Evolutionary conservation across 2,888 invertebrate genomes (phyloP), one percentile per base, ranked within the genome.

Genomic region (Lapara coniferarum): DNA sequence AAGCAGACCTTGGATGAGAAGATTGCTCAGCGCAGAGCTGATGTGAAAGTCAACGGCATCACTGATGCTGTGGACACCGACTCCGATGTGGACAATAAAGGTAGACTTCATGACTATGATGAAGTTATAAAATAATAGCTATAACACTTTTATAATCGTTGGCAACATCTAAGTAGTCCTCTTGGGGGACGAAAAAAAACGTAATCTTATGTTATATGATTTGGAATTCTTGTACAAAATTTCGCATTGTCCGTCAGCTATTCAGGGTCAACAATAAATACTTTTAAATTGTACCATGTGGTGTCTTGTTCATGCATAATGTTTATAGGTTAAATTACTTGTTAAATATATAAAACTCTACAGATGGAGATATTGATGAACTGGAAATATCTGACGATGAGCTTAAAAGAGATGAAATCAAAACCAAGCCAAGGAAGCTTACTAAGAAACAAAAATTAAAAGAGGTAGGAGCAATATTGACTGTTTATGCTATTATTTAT

Each of bases 1-100:
- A 96, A 97, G 78, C 95, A 96, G 16, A 97, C 97, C 79, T 95
- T 97, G 1, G 98, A 98, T 87, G 98, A 98, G 74, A 97, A 97
- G 92, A 98, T 98, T 76, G 93, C 91, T 71, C 89, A 92, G 69
- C 82, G 94, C 68, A 85, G 95, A 74, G 92, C 91, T 10, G 88
- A 90, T 69, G 93, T 90, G 2, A 92, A 92, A 69, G 89, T 93
- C 13, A 89, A 89, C 13, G 91, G 90, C 0, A 89, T 90, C 63
- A 82, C 88, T 49, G 86, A 89, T n/a, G 91, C 92, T 66, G 91
- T 93, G 3, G 94, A 94, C 66, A 94, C 94, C 0, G 94, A 94
- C 71, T 94, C 94, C 0, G 94, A 94, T 71, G 89, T 85, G 13
- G 92, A 93, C 14, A 79, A 89, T 66, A 92, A 94, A 76, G 94